These are phyloP conservation scores for Lochmaea capreae DNA, from an alignment of 2,888 invertebrate genomes.

Conservation along the genomic window DNA sequence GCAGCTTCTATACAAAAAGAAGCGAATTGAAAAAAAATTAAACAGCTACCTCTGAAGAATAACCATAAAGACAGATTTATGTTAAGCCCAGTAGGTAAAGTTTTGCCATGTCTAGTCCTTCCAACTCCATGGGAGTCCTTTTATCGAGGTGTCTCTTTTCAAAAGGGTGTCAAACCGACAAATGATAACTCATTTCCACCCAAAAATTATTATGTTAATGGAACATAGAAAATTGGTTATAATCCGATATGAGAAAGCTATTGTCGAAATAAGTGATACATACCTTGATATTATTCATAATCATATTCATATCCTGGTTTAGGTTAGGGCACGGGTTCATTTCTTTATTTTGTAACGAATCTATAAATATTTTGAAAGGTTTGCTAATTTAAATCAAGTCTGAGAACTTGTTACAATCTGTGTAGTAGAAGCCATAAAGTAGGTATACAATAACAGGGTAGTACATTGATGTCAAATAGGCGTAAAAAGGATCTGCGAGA, in stretches of 20 bases:
- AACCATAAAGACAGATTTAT: background rate
- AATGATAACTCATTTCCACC: slow-evolving; percentile 62
- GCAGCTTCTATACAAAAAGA: background rate
- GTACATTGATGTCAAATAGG: no score
- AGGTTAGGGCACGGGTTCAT: background rate
- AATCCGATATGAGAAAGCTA: slow-evolving; percentile 10
- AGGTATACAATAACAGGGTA: no score
- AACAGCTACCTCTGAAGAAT: slow-evolving; percentile 21
- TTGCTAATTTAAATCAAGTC: background rate
- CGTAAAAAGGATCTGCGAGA: no score
- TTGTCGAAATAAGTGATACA: slow-evolving; percentile 12
- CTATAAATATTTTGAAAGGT: slow-evolving; percentile 15
- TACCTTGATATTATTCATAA: background rate
- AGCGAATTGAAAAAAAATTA: slow-evolving; percentile 4
- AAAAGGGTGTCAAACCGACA: slow-evolving; percentile 59
- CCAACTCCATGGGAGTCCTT: slow-evolving; percentile 59
- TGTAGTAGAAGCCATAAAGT: no score
- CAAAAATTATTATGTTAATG: slow-evolving; percentile 46
- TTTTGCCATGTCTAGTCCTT: slow-evolving; percentile 62
- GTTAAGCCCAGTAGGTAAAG: slow-evolving; percentile 58
- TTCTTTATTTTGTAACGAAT: background rate
- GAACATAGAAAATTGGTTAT: slow-evolving; percentile 25
- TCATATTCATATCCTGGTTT: slow-evolving; percentile 6
- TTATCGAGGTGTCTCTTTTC: slow-evolving; percentile 50
- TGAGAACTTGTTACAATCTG: background rate